A percentile compares a stretch with the other conserved stretches of the same genome.
These are phyloP conservation scores for Boloria selene DNA, from an alignment of 2,888 invertebrate genomes.

Conservation along the genomic window DNA sequence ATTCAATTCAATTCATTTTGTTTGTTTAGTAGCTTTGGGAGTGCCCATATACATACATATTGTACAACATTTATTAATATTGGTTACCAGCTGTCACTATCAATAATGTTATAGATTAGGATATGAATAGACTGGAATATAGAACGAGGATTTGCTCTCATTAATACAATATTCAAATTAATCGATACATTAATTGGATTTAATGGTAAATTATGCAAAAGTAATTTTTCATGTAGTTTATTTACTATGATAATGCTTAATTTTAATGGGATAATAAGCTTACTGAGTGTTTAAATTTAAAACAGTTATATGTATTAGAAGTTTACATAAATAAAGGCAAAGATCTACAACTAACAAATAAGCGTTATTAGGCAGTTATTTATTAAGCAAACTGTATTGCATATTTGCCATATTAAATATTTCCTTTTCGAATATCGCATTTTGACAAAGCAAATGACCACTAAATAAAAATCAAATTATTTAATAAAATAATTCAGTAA, in stretches of 20 bases:
- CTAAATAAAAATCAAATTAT: too few relatives aligned
- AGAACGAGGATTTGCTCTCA: constrained; percentile 30
- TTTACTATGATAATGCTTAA: background rate
- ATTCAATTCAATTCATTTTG: too few relatives aligned
- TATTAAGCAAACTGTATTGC: too few relatives aligned
- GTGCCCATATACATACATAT: too few relatives aligned
- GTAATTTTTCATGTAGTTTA: constrained; percentile 8
- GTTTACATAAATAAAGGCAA: too few relatives aligned
- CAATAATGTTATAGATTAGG: constrained; percentile 41
- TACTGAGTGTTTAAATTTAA: background rate
- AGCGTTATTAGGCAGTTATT: too few relatives aligned
- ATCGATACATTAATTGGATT: constrained; percentile 27
- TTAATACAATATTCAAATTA: constrained; percentile 33
- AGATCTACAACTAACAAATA: too few relatives aligned
- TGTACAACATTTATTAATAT: constrained; percentile 41
- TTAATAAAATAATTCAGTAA: too few relatives aligned
- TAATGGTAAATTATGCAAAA: constrained; percentile 24
- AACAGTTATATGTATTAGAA: background rate
- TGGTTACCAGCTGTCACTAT: constrained; percentile 36
- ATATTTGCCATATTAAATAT: too few relatives aligned
- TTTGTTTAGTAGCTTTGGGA: too few relatives aligned
- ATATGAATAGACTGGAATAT: constrained; percentile 29
- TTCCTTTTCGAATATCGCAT: too few relatives aligned
- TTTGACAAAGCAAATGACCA: too few relatives aligned
- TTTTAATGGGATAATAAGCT: constrained; percentile 5